phyloP scores from a whole-genome alignment of 2,888 invertebrate genomes.

The Brassicogethes aeneus region DNA sequence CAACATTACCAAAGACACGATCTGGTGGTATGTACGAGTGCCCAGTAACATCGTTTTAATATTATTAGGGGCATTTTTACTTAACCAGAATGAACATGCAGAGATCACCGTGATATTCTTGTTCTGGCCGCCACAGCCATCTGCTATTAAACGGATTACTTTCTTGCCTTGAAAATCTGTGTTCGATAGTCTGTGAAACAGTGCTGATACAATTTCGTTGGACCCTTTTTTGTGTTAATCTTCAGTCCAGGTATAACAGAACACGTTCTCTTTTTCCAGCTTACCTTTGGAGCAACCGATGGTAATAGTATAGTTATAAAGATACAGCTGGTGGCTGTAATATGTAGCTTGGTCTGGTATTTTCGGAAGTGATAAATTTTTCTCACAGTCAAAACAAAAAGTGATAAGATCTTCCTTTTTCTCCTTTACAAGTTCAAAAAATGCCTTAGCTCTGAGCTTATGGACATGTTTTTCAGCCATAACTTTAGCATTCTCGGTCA shows the following conservation, averaged over 20 bases:
- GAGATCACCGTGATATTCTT: conserved; percentile 23
- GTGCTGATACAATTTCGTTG: conserved; percentile 26
- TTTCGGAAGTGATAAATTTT: conserved; percentile 21
- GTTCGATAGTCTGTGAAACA: conserved; percentile 12
- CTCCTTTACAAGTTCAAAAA: conserved; percentile 21
- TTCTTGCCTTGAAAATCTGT: conserved; percentile 7
- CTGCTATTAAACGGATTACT: conserved; percentile 23
- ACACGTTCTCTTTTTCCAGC: conserved; percentile 9
- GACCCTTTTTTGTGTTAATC: conserved; percentile 24
- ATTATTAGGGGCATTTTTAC: conserved; percentile 12
- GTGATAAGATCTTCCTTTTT: conserved; percentile 16
- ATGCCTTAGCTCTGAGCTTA: conserved; percentile 19
- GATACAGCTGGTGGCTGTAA: conserved; percentile 12
- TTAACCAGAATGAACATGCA: conserved; percentile 21
- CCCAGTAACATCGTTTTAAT: conserved; percentile 11
- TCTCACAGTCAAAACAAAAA: conserved; percentile 26
- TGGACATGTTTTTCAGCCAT: conserved; percentile 21
- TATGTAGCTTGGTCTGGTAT: conserved; percentile 18
- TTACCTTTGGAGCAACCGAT: conserved; percentile 10
- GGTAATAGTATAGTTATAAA: conserved; percentile 15
- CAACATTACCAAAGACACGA: conserved; percentile 13
- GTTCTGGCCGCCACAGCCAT: conserved; percentile 29
- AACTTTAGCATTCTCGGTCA: conserved; percentile 14
- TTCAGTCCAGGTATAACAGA: conserved; percentile 26
- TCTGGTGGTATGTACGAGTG: conserved; percentile 12